A percentile compares a stretch with the other conserved stretches of the same genome.
These are phyloP conservation scores for Neopipo cinnamomea DNA, from an alignment of 2,113 vertebrate genomes.

Conservation along the genomic window DNA sequence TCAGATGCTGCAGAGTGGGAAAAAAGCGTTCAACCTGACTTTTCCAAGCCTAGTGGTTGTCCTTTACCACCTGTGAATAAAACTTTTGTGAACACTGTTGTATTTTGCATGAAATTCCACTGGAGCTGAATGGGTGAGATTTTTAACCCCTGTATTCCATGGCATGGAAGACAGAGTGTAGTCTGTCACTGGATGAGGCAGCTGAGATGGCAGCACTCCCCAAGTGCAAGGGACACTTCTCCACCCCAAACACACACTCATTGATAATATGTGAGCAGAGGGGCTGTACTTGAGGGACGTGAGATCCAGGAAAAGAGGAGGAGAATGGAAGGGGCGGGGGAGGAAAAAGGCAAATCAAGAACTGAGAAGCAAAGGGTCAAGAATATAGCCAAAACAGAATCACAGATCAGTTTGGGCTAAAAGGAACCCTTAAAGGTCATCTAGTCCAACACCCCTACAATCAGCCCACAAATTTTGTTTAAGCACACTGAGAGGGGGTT, in stretches of 20 bases:
- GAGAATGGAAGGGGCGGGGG: accelerated
- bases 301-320: background rate
- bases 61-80: background rate
- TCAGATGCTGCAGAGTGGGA: background rate
- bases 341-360: background rate
- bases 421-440: background rate
- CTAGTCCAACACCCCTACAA: accelerated
- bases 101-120: background rate
- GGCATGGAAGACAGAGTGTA: background rate
- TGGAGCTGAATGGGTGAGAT: background rate
- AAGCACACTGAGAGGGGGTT: background rate
- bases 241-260: background rate
- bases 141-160: background rate
- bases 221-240: background rate
- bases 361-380: background rate
- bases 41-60: background rate
- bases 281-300: background rate
- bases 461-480: background rate
- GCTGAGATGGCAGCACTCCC: background rate
- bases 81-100: background rate
- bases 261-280: background rate
- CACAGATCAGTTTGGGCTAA: background rate
- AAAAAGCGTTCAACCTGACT: accelerated
- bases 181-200: background rate
- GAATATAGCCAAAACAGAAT: background rate